A percentile compares a stretch with the other conserved stretches of the same genome.
phyloP scores from a whole-genome alignment of 1,140 invertebrate genomes.

The Drosophila lacertosa region DNA sequence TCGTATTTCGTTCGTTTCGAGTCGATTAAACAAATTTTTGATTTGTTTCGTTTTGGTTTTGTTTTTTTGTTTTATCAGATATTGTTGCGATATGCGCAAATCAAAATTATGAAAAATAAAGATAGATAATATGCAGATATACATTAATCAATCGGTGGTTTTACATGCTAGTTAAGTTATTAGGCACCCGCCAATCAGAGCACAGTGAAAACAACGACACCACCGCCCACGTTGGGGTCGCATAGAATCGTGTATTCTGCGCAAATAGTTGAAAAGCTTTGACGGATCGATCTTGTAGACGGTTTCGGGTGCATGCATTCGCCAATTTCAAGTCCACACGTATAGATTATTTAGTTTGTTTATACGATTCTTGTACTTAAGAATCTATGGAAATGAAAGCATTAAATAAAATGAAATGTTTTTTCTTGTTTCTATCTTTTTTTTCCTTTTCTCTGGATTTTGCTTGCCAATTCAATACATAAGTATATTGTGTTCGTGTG shows the following conservation, averaged over 20 bases:
- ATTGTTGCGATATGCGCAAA: conserved; percentile 51
- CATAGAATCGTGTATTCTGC: conserved; percentile 2
- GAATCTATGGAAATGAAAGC: conserved; percentile 55
- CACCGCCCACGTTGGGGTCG: neutral
- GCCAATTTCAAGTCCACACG: conserved; percentile 59
- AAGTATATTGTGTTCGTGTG: conserved; percentile 44
- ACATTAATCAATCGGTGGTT: conserved; percentile 15
- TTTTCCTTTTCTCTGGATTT: conserved; percentile 20
- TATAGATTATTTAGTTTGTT: neutral
- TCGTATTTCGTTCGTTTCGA: conserved; percentile 4
- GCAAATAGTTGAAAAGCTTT: conserved; percentile 56
- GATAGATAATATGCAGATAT: conserved; percentile 22
- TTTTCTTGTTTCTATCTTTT: conserved; percentile 15
- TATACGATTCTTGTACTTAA: conserved; percentile 30
- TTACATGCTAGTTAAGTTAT: conserved; percentile 16
- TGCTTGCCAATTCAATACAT: conserved; percentile 46
- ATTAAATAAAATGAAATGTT: conserved; percentile 60
- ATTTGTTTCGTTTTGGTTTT: neutral
- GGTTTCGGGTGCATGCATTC: conserved; percentile 77
- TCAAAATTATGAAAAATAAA: conserved; percentile 41
- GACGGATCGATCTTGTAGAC: conserved; percentile 73
- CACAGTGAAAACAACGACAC: neutral
- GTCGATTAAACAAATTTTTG: conserved; percentile 9
- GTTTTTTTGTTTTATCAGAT: conserved; percentile 3
- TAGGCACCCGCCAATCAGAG: conserved; percentile 13